Evolutionary conservation across 37 sponge, comb jelly and placozoan genomes (phyloP), one percentile per base, ranked within the genome.

Genomic region (Aplysina aerophoba): DNA sequence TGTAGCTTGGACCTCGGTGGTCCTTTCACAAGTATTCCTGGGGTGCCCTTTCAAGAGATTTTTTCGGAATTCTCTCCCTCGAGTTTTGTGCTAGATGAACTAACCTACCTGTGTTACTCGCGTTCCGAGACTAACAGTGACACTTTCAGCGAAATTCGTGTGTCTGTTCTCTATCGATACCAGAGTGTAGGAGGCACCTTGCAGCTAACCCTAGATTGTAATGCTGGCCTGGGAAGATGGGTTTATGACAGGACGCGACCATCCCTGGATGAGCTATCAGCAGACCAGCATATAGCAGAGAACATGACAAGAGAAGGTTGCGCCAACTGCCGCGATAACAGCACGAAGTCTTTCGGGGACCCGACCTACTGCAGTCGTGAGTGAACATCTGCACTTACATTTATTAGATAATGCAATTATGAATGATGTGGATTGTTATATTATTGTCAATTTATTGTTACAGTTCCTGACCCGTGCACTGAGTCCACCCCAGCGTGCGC

Each of bases 281-380:
- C 71, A 1, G 71, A 0, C 0, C 4, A 69, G 11, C 34, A 69
- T 35, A 27, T 69, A 1, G 6, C 71, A 69, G 30, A 33, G 33
- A 69, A 69, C 34, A 69, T 69, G 71, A 69, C 71, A 31, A 69
- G 28, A 34, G 71, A 69, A 35, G 71, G 71, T 35, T 69, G 71
- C 30, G 1, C 30, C 33, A 4, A 16, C 33, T 69, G 71, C 34
- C 17, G 35, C 1, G 71, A 69, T 69, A 34, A 31, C 17, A 69
- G 4, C 27, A 69, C 71, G 30, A 35, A 11, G 33, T 17, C 17
- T 35, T 69, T 69, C 71, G 71, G 71, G 1, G 34, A 35, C 71
- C 71, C 71, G 6, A 69, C 71, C 1, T n/a, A 35, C 17, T 69
- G 71, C 30, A 69, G 35, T 12, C 17, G 71, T 69, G 33, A 69